Conservation (phyloP, 2,113 vertebrate genomes). For the Blennius ocellaris region DNA sequence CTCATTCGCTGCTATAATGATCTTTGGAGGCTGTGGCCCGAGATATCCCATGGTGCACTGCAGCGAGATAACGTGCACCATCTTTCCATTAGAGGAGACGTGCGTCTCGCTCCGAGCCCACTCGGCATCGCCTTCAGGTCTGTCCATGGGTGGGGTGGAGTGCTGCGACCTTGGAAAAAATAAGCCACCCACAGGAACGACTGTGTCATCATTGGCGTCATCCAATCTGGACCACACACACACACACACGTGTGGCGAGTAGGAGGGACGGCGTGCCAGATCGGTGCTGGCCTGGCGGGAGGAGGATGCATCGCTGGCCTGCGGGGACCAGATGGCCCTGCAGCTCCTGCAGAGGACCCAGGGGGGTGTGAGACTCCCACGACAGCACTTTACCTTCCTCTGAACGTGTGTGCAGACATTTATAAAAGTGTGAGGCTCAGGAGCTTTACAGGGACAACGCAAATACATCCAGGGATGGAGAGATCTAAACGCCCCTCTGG, state of each 20-base stretch:
- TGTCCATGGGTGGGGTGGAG: conserved; percentile 54
- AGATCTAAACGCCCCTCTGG: no score
- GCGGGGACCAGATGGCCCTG: conserved; percentile 75
- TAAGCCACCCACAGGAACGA: conserved; percentile 72
- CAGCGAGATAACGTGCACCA: conserved; percentile 9
- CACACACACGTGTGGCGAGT: conserved; percentile 47
- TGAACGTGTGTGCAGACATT: conserved; percentile 1
- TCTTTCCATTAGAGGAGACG: conserved; percentile 28
- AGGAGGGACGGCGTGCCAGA: conserved; percentile 66
- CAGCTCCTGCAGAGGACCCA: conserved; percentile 59
- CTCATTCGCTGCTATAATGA: conserved; percentile 4
- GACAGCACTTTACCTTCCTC: conserved; percentile 1
- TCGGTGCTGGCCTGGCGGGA: conserved; percentile 62
- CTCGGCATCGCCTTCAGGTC: conserved; percentile 62
- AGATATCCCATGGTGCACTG: conserved; percentile 11
- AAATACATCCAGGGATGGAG: no score
- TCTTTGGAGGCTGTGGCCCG: background rate
- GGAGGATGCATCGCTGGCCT: conserved; percentile 59
- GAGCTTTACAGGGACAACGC: background rate
- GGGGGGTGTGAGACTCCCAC: conserved; percentile 51
- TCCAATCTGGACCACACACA: conserved; percentile 77
- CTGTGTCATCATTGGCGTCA: conserved; percentile 68
- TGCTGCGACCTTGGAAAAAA: conserved; percentile 78
- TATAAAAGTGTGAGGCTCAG: background rate
- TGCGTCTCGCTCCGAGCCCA: conserved; percentile 48